phyloP scores from a whole-genome alignment of 2,797 vertebrate genomes.

The Sebastes iracundus region DNA sequence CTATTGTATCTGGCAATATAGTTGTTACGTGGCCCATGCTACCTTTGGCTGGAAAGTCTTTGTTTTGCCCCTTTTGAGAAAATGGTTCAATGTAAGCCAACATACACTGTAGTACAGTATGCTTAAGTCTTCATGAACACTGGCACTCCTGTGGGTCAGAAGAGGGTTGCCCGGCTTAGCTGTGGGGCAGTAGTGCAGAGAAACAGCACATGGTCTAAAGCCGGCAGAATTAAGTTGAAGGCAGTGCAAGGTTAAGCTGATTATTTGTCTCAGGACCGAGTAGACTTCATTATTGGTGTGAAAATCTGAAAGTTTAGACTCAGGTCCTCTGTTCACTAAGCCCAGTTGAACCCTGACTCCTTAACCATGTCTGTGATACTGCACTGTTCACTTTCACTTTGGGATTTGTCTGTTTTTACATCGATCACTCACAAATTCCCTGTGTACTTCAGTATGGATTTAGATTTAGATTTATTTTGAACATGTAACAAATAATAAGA shows the following conservation, averaged over 20 bases:
- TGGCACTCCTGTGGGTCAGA: slow-evolving; percentile 43
- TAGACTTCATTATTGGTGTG: slow-evolving; percentile 73
- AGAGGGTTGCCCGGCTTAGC: slow-evolving; percentile 46
- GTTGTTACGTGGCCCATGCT: slow-evolving; percentile 5
- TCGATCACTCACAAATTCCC: not conserved
- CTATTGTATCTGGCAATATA: slow-evolving; percentile 14
- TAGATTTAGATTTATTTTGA: too few relatives aligned
- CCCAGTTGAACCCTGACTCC: slow-evolving; percentile 34
- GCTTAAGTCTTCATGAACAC: slow-evolving; percentile 22
- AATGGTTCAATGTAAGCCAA: not conserved
- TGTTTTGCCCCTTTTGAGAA: slow-evolving; percentile 10
- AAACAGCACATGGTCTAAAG: slow-evolving; percentile 71
- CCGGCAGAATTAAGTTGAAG: slow-evolving; percentile 64
- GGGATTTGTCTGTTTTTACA: not conserved
- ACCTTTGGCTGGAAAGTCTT: not conserved
- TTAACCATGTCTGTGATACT: not conserved
- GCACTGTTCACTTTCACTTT: slow-evolving; percentile 13
- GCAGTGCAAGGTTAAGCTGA: slow-evolving; percentile 71
- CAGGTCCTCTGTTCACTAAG: slow-evolving; percentile 20
- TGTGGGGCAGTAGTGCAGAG: slow-evolving; percentile 36
- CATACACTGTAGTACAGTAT: slow-evolving; percentile 8
- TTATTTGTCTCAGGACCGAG: slow-evolving; percentile 75
- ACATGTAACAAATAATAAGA: too few relatives aligned
- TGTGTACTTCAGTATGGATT: too few relatives aligned
- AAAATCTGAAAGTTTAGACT: slow-evolving; percentile 72